Base-by-base conservation (phyloP, 1,140 invertebrate genomes). In the Drosophila varians region DNA sequence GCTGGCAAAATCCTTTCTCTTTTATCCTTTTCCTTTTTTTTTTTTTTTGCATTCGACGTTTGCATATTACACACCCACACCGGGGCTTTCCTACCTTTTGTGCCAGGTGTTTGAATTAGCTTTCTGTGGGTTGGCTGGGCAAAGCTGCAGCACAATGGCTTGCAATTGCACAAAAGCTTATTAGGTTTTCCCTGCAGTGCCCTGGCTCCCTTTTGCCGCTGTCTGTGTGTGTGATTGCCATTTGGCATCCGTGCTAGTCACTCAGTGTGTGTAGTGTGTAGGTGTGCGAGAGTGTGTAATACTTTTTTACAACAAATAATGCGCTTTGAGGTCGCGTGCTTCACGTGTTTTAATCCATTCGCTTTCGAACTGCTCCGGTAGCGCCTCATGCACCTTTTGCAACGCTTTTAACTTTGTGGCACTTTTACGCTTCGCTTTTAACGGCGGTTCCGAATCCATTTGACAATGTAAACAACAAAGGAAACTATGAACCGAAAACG, bases 151-250 rank as follows among this genome's bases (percentile, higher is more conserved):
- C 58, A 56, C 68, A 60, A 73, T 70, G 71, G 76, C 52, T 80
- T 55, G 60, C 79, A 83, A 87, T 87, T 87, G 82, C 74, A 87
- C 77, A 87, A 87, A 87, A 87, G 82, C 82, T 87, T 87, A 87
- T 87, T 87, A 87, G 69, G 61, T 76, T 69, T 70, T 75, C 45
- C 47, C 48, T 49, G 31, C 42, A n/a, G 25, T 16, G 9, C 38
- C 16, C 38, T 19, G 14, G 11, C 14, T 42, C 18, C 38, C 43
- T 43, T n/a, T 23, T 25, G 26, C 11, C 45, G 21, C 9, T 5
- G 1, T 45, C 12, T 42, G 6, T 43, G 28, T 69, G 49, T 66
- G 72, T 68, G 71, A 58, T 58, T 68, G 51, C 60, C 60, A 64
- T 64, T 64, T 64, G 55, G 60, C 47, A 61, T 61, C 40, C 25